These are phyloP conservation scores for Protophormia terraenovae DNA, from an alignment of 2,888 invertebrate genomes.

Conservation along the genomic window DNA sequence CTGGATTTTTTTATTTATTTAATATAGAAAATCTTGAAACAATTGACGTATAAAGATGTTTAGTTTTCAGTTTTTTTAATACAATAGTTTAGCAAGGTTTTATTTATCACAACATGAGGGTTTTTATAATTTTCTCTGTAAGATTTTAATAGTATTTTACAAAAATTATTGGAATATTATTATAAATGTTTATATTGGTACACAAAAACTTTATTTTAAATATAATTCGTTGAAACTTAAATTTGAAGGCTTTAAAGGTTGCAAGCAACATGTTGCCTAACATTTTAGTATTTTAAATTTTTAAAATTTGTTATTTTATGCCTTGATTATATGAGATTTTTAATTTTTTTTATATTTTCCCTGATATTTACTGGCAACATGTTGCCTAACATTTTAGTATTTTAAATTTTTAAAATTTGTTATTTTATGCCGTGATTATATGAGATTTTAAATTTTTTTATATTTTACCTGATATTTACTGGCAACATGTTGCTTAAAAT, in stretches of 20 bases:
- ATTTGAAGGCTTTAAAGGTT: neutral
- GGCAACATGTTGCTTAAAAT: neutral
- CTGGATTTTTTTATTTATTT: neutral
- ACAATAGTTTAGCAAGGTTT: no score
- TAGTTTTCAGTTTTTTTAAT: no score
- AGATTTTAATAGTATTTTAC: no score
- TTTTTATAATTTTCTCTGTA: no score
- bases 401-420: neutral
- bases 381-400: neutral
- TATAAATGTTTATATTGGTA: no score
- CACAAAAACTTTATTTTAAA: neutral
- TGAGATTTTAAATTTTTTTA: no score
- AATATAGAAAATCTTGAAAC: neutral
- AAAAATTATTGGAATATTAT: no score
- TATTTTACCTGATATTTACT: no score
- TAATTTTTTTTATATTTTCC: no score
- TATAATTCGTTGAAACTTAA: neutral
- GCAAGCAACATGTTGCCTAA: neutral
- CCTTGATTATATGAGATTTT: no score
- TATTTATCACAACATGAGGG: no score
- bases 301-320: neutral
- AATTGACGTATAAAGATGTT: slow-evolving; percentile 25
- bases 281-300: neutral
- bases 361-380: neutral
- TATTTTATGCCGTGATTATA: no score